Percentiles rank a stretch among this genome's conserved stretches.
These are phyloP conservation scores for Eira barbara DNA, from an alignment of 2,113 vertebrate species.

Conservation along the genomic window DNA sequence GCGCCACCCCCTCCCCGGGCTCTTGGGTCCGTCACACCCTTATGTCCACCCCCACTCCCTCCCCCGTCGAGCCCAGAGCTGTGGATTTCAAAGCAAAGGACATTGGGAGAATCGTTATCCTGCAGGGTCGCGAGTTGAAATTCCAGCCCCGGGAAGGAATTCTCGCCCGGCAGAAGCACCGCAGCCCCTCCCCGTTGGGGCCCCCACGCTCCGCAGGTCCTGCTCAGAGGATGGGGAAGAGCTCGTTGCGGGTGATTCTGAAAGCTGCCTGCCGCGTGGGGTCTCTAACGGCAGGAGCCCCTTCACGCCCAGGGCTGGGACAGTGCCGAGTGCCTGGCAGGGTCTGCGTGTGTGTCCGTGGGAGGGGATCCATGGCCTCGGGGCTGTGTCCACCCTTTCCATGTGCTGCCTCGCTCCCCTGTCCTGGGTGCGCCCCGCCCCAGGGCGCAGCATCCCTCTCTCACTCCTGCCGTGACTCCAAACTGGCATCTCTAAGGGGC, in stretches of 20 bases:
- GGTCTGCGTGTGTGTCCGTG: rapidly evolving
- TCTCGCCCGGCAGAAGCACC: neutral
- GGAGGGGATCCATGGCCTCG: no score
- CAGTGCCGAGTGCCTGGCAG: no score
- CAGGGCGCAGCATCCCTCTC: neutral
- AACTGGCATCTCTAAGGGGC: neutral
- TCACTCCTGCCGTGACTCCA: no score
- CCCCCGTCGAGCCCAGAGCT: neutral
- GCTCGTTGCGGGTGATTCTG: neutral
- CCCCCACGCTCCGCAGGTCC: rapidly evolving
- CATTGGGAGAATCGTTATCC: neutral
- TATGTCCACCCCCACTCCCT: rapidly evolving
- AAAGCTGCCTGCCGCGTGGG: neutral
- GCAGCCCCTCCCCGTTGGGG: neutral
- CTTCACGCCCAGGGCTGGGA: neutral
- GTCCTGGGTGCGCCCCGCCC: neutral
- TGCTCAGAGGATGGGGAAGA: rapidly evolving
- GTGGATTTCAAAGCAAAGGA: neutral
- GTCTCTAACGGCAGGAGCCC: rapidly evolving
- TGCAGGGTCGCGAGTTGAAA: neutral
- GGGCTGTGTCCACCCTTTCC: neutral
- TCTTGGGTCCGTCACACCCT: neutral
- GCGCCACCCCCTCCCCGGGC: neutral
- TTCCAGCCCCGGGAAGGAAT: neutral
- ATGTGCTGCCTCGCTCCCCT: neutral